These are phyloP conservation scores for Amphiura filiformis DNA, from an alignment of 35 echinoderm and acorn worm genomes.

Conservation along the genomic window DNA sequence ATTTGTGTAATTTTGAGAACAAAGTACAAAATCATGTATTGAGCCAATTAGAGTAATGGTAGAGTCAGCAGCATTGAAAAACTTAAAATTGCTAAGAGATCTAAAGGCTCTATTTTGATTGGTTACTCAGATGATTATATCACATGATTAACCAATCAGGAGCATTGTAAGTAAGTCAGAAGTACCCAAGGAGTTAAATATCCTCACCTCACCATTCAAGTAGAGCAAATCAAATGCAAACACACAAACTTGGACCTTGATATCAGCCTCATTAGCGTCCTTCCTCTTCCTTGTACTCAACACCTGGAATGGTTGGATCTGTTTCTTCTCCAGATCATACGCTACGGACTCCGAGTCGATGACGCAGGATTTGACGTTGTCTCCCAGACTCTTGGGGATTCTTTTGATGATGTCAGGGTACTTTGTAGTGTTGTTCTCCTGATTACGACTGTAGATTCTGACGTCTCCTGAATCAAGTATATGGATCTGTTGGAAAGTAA, in stretches of 20 bases:
- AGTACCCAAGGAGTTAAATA: no score
- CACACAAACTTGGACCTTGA: constrained; percentile 99
- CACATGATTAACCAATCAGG: no score
- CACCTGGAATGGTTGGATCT: constrained; percentile 96
- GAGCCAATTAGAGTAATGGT: no score
- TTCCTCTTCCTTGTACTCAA: constrained; percentile 97
- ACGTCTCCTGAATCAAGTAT: constrained; percentile 77
- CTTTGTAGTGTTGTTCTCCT: constrained; percentile 93
- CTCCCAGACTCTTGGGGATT: background rate
- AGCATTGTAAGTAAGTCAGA: no score
- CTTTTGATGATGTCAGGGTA: constrained; percentile 92
- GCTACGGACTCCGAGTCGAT: constrained; percentile 93
- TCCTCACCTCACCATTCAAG: constrained; percentile 96
- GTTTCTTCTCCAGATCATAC: constrained; percentile 87
- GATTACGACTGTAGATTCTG: constrained; percentile 94
- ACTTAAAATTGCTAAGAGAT: no score
- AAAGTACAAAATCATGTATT: no score
- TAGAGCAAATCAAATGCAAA: constrained; percentile 97
- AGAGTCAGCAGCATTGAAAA: no score
- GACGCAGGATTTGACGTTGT: constrained; percentile 73
- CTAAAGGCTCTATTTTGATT: no score
- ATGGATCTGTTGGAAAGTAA: constrained; percentile 77
- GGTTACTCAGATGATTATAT: no score
- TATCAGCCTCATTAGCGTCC: constrained; percentile 73
- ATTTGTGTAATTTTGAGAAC: no score